phyloP scores from a whole-genome alignment of 1,140 invertebrate genomes.

The Rhysida immarginata region DNA sequence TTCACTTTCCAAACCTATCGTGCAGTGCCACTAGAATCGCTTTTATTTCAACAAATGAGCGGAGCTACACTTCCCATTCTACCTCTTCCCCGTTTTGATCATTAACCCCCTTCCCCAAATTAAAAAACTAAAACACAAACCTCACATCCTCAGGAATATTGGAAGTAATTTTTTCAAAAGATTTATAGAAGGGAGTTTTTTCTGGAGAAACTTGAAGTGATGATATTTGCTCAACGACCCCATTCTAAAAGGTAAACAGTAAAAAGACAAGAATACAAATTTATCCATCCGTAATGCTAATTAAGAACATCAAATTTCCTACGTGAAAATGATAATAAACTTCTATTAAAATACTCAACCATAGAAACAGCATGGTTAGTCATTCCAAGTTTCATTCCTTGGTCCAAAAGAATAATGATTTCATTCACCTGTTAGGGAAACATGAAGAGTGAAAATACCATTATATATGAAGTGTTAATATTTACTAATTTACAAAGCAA shows the following conservation, averaged over 20 bases:
- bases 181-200: not conserved
- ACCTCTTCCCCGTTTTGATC: too few species aligned
- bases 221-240: not conserved
- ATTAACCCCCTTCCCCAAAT: too few species aligned
- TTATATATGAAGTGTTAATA: too few species aligned
- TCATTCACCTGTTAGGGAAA: slow-evolving; percentile 16
- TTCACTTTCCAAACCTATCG: too few species aligned
- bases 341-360: slow-evolving; percentile 14
- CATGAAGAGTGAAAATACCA: not conserved
- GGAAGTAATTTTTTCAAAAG: not conserved
- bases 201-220: not conserved
- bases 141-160: not conserved
- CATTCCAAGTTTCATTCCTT: slow-evolving; percentile 17
- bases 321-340: slow-evolving; percentile 2
- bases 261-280: too few species aligned
- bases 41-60: too few species aligned
- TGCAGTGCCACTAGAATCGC: too few species aligned
- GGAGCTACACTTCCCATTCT: too few species aligned
- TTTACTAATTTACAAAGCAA: too few species aligned
- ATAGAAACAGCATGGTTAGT: slow-evolving; percentile 19
- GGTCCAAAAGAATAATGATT: slow-evolving; percentile 19
- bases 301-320: too few species aligned
- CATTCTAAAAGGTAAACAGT: not conserved
- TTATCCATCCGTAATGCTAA: too few species aligned
- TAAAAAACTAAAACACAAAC: not conserved